Evolutionary conservation across 2,888 invertebrate species (phyloP), one percentile per base, ranked within the genome.

Genomic region (Amphipoea oculea): DNA sequence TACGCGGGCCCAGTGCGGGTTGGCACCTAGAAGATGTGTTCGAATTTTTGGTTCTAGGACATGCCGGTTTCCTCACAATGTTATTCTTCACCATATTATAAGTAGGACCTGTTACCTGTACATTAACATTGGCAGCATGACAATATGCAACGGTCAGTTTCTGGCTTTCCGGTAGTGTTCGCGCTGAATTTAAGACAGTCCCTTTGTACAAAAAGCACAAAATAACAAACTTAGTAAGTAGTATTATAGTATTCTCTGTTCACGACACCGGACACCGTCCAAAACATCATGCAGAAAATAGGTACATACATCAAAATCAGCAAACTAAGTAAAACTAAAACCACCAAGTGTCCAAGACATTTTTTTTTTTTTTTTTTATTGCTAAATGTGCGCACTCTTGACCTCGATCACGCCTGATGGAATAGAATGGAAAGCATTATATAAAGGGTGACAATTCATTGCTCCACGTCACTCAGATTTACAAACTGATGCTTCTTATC

Each of bases 401-500:
- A n/a, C n/a, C n/a, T n/a, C n/a, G n/a, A n/a, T n/a, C n/a, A n/a
- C n/a, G n/a, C n/a, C n/a, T n/a, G n/a, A n/a, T n/a, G n/a, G n/a
- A n/a, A n/a, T n/a, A n/a, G n/a, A n/a, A n/a, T n/a, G n/a, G n/a
- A n/a, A n/a, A n/a, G n/a, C n/a, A n/a, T 62, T 62, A 57, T 65
- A 62, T 75, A 73, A 74, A 77, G 5, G 57, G 51, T 69, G 42
- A 45, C 62, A 69, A 73, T n/a, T 62, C 14, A 70, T 48, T 75
- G 60, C 40, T 66, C 68, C 68, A 69, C 78, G 74, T 73, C 86
- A 83, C 65, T 60, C 54, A 69, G 12, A 62, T 83, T 76, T 69
- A 78, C 67, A 74, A 36, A 17, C 48, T 63, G 67, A 79, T 74
- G 57, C 7, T 40, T 7, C 45, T 86, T 86, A 85, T 85, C 85